phyloP scores from a whole-genome alignment of 2,797 vertebrate species.

The Tapera naevia region DNA sequence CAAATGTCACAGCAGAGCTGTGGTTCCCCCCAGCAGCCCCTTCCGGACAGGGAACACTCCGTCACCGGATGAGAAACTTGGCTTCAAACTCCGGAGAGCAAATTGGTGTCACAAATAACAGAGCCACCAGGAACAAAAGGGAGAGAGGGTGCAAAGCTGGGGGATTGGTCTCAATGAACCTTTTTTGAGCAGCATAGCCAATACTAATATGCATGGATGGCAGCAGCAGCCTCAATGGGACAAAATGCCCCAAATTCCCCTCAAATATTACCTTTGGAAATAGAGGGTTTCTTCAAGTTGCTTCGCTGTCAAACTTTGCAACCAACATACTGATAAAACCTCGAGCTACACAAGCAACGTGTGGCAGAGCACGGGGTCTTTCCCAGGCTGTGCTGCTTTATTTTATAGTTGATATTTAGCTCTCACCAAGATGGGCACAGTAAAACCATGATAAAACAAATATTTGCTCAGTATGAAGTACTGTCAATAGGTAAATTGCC shows the following conservation, averaged over 20 bases:
- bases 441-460: neutral
- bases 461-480: neutral
- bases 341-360: rapidly evolving
- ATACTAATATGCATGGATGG: rapidly evolving
- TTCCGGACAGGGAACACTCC: neutral
- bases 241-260: neutral
- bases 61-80: neutral
- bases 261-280: neutral
- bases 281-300: rapidly evolving
- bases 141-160: neutral
- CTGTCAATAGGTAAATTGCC: neutral
- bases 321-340: neutral
- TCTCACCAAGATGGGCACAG: neutral
- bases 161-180: neutral
- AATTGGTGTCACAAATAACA: rapidly evolving
- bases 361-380: neutral
- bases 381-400: neutral
- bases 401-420: neutral
- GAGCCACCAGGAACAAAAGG: neutral
- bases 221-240: neutral
- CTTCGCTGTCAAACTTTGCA: rapidly evolving
- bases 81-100: neutral
- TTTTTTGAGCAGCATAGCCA: rapidly evolving
- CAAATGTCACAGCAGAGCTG: neutral
- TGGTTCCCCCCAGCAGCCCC: neutral